These are phyloP conservation scores for Heterotilapia buettikoferi DNA, from an alignment of 2,113 vertebrate genomes.

Conservation along the genomic window DNA sequence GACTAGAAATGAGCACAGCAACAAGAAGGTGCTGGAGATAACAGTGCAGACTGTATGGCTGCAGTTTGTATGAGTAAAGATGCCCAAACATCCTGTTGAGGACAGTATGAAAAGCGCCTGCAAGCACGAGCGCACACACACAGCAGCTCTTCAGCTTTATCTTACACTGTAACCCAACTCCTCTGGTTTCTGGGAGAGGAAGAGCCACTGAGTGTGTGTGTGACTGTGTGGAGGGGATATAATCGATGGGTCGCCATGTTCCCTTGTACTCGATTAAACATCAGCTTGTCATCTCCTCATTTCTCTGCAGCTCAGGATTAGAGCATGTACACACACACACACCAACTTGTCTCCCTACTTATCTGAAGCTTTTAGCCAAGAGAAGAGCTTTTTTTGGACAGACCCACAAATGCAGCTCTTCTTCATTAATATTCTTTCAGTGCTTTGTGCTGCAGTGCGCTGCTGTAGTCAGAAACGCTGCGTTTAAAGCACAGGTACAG, in stretches of 20 bases:
- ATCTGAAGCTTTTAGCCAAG: background rate
- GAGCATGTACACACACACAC: background rate
- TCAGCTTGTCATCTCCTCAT: background rate
- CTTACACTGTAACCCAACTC: slow-evolving; percentile 37
- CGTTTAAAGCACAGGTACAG: background rate
- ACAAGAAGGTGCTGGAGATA: background rate
- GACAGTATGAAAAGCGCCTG: background rate
- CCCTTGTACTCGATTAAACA: slow-evolving; percentile 51
- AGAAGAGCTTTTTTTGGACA: background rate
- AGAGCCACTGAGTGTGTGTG: background rate
- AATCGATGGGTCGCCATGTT: slow-evolving; percentile 56
- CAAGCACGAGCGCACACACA: background rate
- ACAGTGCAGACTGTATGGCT: background rate
- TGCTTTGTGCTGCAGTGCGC: slow-evolving; percentile 29
- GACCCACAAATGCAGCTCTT: background rate
- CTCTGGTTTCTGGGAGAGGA: slow-evolving; percentile 19
- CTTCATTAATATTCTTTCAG: slow-evolving; percentile 47
- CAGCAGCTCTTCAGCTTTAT: background rate
- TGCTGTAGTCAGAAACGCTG: background rate
- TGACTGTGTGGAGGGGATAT: background rate
- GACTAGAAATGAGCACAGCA: background rate
- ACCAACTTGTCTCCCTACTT: background rate
- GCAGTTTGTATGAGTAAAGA: background rate
- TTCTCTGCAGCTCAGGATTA: background rate
- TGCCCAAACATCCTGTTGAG: background rate